Conservation (phyloP, 2,797 vertebrate genomes). For the Allenopithecus nigroviridis region DNA sequence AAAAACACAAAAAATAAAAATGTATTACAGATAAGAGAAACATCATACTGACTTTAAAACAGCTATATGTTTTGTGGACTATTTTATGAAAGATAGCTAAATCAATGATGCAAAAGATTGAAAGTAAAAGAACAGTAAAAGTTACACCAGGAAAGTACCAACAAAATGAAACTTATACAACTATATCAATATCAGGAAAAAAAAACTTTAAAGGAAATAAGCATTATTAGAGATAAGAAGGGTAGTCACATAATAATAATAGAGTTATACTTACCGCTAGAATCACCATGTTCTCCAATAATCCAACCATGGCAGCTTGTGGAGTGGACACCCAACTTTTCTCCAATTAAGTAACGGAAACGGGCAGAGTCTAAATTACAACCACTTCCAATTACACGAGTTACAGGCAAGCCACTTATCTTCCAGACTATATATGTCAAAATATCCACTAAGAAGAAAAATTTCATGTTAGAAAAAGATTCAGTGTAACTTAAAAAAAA, state of each 20-base stretch:
- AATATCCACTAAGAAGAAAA: conserved; percentile 91
- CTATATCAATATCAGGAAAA: neutral
- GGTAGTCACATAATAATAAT: neutral
- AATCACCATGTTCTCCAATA: conserved; percentile 97
- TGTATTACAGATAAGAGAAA: neutral
- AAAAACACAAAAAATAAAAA: neutral
- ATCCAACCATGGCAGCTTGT: conserved; percentile 97
- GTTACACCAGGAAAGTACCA: neutral
- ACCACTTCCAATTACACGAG: conserved; percentile 95
- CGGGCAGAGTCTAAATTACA: conserved; percentile 98
- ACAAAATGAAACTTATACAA: neutral
- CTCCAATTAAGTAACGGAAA: conserved; percentile 96
- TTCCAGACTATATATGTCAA: conserved; percentile 99
- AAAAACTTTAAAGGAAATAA: conserved; percentile 17
- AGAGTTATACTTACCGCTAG: conserved; percentile 90
- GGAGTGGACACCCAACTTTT: conserved; percentile 92
- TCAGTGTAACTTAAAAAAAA: neutral
- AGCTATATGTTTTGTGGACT: neutral
- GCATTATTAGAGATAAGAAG: neutral
- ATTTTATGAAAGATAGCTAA: neutral
- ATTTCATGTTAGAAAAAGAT: conserved; percentile 42
- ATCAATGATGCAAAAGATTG: neutral
- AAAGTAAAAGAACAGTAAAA: conserved; percentile 31
- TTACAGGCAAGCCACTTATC: conserved; percentile 94
- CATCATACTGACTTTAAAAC: neutral